These are phyloP conservation scores for Bradypus variegatus DNA, from an alignment of 2,797 vertebrate genomes.

Conservation along the genomic window DNA sequence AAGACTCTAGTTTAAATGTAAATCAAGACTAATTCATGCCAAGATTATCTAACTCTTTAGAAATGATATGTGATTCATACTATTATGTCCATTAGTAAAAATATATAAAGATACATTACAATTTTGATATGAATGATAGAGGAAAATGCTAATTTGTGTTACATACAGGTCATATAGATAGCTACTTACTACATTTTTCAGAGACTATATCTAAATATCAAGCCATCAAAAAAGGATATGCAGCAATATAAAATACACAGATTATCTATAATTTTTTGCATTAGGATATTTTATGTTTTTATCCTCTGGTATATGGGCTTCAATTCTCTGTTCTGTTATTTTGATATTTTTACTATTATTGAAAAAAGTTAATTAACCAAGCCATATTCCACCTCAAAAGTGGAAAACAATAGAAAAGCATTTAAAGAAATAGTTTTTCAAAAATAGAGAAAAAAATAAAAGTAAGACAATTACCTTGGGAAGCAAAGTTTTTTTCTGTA, in stretches of 20 bases:
- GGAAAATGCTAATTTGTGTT: constrained; percentile 27
- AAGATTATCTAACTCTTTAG: constrained; percentile 30
- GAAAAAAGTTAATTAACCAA: constrained; percentile 25
- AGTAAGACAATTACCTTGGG: constrained; percentile 12
- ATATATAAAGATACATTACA: not conserved
- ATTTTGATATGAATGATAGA: constrained; percentile 19
- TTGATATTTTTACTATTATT: constrained; percentile 34
- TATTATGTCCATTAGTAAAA: not conserved
- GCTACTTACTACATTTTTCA: constrained; percentile 26
- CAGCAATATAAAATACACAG: not conserved
- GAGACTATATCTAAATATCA: constrained; percentile 20
- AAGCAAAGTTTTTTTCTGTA: not conserved
- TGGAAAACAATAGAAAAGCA: not conserved
- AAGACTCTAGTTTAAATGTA: constrained; percentile 20
- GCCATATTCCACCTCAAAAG: constrained; percentile 18
- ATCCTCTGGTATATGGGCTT: not conserved
- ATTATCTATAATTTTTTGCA: constrained; percentile 15
- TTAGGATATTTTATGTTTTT: constrained; percentile 20
- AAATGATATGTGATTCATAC: not conserved
- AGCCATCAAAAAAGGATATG: not conserved
- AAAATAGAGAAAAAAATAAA: not conserved
- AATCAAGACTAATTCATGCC: constrained; percentile 15
- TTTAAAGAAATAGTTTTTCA: constrained; percentile 34
- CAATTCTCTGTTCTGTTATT: constrained; percentile 28
- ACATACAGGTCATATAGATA: not conserved